Conservation (phyloP, 2,113 vertebrate genomes). For the Circaetus gallicus region DNA sequence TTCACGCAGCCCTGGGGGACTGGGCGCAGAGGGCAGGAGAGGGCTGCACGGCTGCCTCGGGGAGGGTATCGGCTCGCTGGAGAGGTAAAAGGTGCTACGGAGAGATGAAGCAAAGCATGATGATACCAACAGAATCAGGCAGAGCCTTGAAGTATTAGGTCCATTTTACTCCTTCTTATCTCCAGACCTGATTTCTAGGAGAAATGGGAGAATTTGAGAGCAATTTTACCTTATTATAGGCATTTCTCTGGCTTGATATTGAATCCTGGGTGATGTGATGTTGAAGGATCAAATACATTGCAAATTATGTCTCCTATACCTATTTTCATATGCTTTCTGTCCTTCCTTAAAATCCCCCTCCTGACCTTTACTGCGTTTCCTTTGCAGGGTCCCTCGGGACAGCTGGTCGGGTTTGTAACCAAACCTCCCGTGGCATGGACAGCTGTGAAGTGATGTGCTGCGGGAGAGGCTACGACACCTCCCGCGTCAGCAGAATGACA, state of each 20-base stretch:
- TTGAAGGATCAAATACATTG: not conserved
- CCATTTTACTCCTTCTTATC: not conserved
- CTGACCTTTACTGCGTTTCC: not conserved
- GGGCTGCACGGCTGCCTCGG: fast-evolving
- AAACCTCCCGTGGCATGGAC: slow-evolving; percentile 85
- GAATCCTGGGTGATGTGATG: not conserved
- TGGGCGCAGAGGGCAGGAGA: not conserved
- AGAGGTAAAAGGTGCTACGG: not conserved
- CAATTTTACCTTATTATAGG: not conserved
- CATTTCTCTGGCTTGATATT: not conserved
- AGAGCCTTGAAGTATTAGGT: not conserved
- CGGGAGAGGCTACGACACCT: slow-evolving; percentile 91
- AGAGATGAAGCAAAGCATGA: not conserved
- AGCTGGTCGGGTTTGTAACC: slow-evolving; percentile 88
- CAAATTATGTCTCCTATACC: not conserved
- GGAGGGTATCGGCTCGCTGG: not conserved
- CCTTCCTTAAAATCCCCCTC: not conserved
- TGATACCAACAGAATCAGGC: not conserved
- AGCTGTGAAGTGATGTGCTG: slow-evolving; percentile 98
- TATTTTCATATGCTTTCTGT: not conserved
- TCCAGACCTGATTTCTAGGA: not conserved
- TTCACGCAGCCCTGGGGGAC: not conserved
- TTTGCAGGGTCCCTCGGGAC: slow-evolving; percentile 87
- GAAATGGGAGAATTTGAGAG: not conserved
- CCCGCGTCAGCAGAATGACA: slow-evolving; percentile 82